These are phyloP conservation scores for Falco biarmicus DNA, from an alignment of 2,797 vertebrate species.

Conservation along the genomic window DNA sequence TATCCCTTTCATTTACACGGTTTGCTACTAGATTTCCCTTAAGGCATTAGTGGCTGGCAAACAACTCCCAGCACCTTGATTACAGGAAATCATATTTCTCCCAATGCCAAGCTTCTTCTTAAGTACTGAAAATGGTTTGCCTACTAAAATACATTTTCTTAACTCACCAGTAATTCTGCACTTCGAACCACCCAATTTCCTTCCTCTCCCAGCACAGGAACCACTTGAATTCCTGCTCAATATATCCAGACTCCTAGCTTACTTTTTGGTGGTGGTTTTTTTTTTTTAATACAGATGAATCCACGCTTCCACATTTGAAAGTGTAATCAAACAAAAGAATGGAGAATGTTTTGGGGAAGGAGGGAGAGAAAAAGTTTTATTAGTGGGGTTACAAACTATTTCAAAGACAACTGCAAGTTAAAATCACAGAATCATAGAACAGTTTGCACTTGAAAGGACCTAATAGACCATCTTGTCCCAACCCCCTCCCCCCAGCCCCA, in stretches of 20 bases:
- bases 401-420: background rate
- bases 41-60: slow-evolving; percentile 58
- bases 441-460: too few relatives aligned
- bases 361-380: background rate
- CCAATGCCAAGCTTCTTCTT: slow-evolving; percentile 49
- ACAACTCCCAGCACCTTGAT: slow-evolving; percentile 67
- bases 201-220: slow-evolving; percentile 55
- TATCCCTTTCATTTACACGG: slow-evolving; percentile 43
- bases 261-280: background rate
- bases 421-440: background rate
- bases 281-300: background rate
- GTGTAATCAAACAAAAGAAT: background rate
- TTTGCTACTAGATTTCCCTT: slow-evolving; percentile 57
- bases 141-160: slow-evolving; percentile 50
- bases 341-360: background rate
- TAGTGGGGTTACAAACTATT: background rate
- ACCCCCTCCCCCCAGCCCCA: too few relatives aligned
- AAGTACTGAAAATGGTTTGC: slow-evolving; percentile 27
- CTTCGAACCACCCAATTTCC: slow-evolving; percentile 58
- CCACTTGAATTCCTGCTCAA: slow-evolving; percentile 24
- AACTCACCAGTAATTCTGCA: slow-evolving; percentile 35
- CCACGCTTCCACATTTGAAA: background rate
- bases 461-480: too few relatives aligned
- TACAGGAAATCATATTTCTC: slow-evolving; percentile 68
- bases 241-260: background rate